phyloP scores from a whole-genome alignment of 2,888 invertebrate genomes.

The Nudaria mundana region DNA sequence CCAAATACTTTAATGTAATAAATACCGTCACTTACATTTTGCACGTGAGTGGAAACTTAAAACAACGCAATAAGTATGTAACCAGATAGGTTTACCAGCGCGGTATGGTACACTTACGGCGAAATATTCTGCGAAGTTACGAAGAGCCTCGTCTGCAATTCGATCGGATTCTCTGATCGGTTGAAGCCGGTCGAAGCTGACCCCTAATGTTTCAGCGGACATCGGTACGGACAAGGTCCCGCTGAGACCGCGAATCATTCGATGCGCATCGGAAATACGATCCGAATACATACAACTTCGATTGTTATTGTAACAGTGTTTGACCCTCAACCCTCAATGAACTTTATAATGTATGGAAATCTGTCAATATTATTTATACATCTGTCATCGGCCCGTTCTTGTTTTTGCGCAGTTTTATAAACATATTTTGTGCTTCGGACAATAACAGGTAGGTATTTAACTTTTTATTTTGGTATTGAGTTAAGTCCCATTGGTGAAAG shows the following conservation, averaged over 20 bases:
- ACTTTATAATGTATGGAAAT: constrained; percentile 4
- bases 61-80: constrained; percentile 46
- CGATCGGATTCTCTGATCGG: constrained; percentile 11
- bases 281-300: constrained; percentile 21
- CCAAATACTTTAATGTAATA: neutral
- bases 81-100: constrained; percentile 42
- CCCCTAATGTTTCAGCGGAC: constrained; percentile 41
- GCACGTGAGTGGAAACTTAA: constrained; percentile 2
- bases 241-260: constrained; percentile 48
- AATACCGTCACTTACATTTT: neutral
- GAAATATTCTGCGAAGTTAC: constrained; percentile 54
- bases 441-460: too few relatives aligned
- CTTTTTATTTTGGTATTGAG: too few relatives aligned
- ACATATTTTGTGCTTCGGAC: too few relatives aligned
- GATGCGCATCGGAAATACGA: constrained; percentile 59
- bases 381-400: too few relatives aligned
- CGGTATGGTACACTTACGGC: constrained; percentile 36
- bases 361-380: neutral
- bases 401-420: too few relatives aligned
- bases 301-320: constrained; percentile 44
- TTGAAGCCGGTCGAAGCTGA: constrained; percentile 21
- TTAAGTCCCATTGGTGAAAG: too few relatives aligned
- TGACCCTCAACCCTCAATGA: constrained; percentile 28
- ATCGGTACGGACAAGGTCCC: constrained; percentile 66
- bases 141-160: constrained; percentile 49